A percentile compares a stretch with the other conserved stretches of the same genome.
phyloP scores from a whole-genome alignment of 1,140 invertebrate genomes.

The Diprion similis region DNA sequence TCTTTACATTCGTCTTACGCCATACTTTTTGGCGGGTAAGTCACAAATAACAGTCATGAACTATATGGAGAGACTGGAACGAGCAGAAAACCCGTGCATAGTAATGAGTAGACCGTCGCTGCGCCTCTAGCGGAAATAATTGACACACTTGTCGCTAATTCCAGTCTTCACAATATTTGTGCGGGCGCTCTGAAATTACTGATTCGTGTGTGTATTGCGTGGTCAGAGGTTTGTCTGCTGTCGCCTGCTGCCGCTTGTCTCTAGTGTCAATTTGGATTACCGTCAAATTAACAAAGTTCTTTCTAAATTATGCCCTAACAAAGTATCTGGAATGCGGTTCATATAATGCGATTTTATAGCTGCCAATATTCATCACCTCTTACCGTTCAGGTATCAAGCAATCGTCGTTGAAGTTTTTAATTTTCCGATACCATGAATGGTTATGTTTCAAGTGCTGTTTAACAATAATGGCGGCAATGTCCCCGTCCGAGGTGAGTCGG shows the following conservation, averaged over 20 bases:
- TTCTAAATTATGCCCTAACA: not conserved
- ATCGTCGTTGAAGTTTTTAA: not conserved
- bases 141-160: no score
- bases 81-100: no score
- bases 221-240: not conserved
- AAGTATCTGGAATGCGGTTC: not conserved
- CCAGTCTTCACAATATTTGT: no score
- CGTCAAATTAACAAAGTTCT: not conserved
- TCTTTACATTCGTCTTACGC: no score
- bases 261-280: not conserved
- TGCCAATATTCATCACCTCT: not conserved
- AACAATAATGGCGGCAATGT: conserved; percentile 59
- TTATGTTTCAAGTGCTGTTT: conserved; percentile 55
- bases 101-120: no score
- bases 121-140: no score
- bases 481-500: conserved; percentile 55
- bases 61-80: no score
- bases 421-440: conserved; percentile 42
- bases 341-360: not conserved
- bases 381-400: not conserved
- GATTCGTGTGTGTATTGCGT: no score
- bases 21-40: no score
- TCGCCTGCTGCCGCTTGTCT: not conserved
- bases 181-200: no score
- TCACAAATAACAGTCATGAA: no score